Evolutionary conservation across 2,888 invertebrate genomes (phyloP), one percentile per base, ranked within the genome.

Genomic region (Apoderus coryli): DNA sequence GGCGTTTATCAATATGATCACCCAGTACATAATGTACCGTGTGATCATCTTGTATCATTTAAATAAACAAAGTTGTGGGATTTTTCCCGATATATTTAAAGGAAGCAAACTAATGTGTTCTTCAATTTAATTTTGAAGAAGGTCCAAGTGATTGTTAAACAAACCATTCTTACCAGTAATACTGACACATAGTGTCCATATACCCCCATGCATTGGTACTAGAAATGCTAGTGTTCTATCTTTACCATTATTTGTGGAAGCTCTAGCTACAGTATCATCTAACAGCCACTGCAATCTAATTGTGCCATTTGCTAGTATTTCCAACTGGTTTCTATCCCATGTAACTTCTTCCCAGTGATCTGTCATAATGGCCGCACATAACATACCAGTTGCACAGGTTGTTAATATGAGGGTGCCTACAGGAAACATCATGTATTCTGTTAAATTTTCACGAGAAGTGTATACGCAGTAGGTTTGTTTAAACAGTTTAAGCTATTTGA

Each of bases 291-390:
- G 71, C 40, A 79, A 55, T 19, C 50, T 44, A 5, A 46, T 53
- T 27, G 64, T 65, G 10, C 72, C 65, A 49, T 73, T 73, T 22
- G 71, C 65, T 22, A 70, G 63, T 4, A 35, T 28, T 10, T 65
- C 62, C 14, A 80, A 60, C 16, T 65, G 64, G 2, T 63, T 59
- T 19, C 64, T 64, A 55, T 84, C 76, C 81, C 86, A 88, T 35
- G 68, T 68, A 39, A 88, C 78, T 52, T 81, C 76, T 60, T 88
- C 88, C 86, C 88, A 88, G 54, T 85, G 81, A 52, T 85, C 81
- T 35, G 84, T 84, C 77, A 86, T 82, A 53, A 88, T 80, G 41
- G 86, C 80, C 3, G 76, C 76, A 53, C 81, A 82, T 22, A 85
- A 60, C 72, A 85, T 74, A 16, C 76, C 77, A 28, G 84, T 81